These are phyloP conservation scores for Euwallacea fornicatus DNA, from an alignment of 1,140 invertebrate species.

Conservation along the genomic window DNA sequence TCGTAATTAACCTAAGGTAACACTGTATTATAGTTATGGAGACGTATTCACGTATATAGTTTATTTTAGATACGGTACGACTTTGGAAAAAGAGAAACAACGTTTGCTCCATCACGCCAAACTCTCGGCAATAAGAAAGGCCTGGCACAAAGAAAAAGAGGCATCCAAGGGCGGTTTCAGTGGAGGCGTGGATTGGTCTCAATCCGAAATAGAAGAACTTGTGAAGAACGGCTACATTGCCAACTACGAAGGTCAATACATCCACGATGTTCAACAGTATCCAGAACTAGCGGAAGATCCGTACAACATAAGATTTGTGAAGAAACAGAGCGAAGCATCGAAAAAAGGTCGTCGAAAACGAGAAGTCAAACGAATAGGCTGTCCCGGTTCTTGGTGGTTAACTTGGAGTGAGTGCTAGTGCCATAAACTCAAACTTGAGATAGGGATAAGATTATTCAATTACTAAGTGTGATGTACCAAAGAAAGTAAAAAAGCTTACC, in stretches of 20 bases:
- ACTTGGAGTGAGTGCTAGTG: slow-evolving; percentile 60
- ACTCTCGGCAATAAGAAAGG: slow-evolving; percentile 79
- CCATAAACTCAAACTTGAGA: slow-evolving; percentile 39
- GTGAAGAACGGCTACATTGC: slow-evolving; percentile 78
- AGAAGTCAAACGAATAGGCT: slow-evolving; percentile 53
- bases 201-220: slow-evolving; percentile 78
- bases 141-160: slow-evolving; percentile 89
- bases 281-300: slow-evolving; percentile 94
- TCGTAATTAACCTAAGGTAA: slow-evolving; percentile 74
- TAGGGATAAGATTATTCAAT: slow-evolving; percentile 50
- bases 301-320: slow-evolving; percentile 84
- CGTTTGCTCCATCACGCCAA: slow-evolving; percentile 87
- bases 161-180: slow-evolving; percentile 75
- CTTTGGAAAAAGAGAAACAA: slow-evolving; percentile 82
- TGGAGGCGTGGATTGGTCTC: slow-evolving; percentile 72
- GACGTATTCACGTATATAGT: neutral
- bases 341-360: slow-evolving; percentile 67
- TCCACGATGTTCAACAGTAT: slow-evolving; percentile 84
- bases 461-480: slow-evolving; percentile 54
- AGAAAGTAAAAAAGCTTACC: slow-evolving; percentile 42
- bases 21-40: too few relatives aligned
- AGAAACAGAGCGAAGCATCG: slow-evolving; percentile 68
- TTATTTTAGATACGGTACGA: slow-evolving; percentile 77
- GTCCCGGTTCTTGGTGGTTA: slow-evolving; percentile 56
- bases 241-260: slow-evolving; percentile 88